A percentile compares a stretch with the other conserved stretches of the same genome.
These are phyloP conservation scores for Smittia sp. DNA, from an alignment of 2,888 invertebrate genomes.

Conservation along the genomic window DNA sequence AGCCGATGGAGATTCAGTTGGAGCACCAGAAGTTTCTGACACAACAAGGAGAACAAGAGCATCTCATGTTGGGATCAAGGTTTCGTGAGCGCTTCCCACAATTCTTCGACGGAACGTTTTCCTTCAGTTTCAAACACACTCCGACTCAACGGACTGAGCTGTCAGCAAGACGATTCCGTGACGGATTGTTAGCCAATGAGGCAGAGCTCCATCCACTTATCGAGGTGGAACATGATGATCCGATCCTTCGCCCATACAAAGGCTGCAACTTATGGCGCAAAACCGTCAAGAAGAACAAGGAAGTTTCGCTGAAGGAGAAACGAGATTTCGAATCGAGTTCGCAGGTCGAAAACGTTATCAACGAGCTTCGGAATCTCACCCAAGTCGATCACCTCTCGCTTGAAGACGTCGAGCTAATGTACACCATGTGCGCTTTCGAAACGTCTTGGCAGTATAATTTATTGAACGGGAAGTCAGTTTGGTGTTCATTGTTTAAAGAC, in stretches of 20 bases:
- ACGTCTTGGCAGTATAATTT: conserved; percentile 65
- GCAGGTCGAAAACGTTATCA: background rate
- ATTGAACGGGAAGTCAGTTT: conserved; percentile 61
- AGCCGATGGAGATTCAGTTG: background rate
- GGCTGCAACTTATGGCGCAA: conserved; percentile 21
- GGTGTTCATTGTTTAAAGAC: conserved; percentile 71
- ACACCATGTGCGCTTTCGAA: conserved; percentile 75
- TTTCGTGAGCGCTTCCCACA: background rate
- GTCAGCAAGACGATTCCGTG: conserved; percentile 9
- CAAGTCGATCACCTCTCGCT: conserved; percentile 1
- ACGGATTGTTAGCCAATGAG: background rate
- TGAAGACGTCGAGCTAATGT: conserved; percentile 56
- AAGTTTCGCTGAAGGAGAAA: conserved; percentile 19
- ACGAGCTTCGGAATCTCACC: conserved; percentile 9
- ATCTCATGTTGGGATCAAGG: background rate
- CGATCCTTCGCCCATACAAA: conserved; percentile 26
- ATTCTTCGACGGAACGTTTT: background rate
- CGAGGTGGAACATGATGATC: conserved; percentile 21
- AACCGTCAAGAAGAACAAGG: conserved; percentile 18
- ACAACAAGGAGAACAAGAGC: conserved; percentile 23
- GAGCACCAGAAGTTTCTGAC: conserved; percentile 14
- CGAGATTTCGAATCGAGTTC: background rate
- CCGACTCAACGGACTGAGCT: conserved; percentile 23
- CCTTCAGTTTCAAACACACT: conserved; percentile 20
- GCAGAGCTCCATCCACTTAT: background rate